These are phyloP conservation scores for Drosophila peninsularis DNA, from an alignment of 2,888 invertebrate genomes.

Conservation along the genomic window DNA sequence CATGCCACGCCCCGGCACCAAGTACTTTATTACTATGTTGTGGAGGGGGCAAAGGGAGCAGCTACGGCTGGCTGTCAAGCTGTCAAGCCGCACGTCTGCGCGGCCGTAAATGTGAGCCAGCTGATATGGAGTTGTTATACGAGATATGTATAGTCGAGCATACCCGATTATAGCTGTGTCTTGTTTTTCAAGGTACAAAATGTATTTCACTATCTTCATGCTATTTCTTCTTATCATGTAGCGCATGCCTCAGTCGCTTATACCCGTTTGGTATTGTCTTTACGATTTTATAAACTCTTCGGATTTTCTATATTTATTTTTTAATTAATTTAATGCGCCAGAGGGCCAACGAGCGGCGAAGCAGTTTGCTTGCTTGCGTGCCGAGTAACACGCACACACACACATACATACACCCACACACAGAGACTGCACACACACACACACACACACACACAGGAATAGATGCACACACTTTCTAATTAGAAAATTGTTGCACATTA, in stretches of 20 bases:
- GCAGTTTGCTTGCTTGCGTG: conserved; percentile 54
- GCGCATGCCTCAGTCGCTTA: not conserved
- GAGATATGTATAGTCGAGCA: not conserved
- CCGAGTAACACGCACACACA: conserved; percentile 36
- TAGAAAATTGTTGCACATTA: conserved; percentile 81
- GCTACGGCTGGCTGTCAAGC: not conserved
- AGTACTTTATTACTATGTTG: not conserved
- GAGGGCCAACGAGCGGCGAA: conserved; percentile 5
- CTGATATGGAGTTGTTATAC: not conserved
- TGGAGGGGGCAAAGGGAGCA: not conserved
- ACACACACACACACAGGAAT: conserved; percentile 14
- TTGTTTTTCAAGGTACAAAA: not conserved
- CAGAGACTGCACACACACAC: too few relatives aligned
- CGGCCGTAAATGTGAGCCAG: not conserved
- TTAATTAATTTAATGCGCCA: conserved; percentile 81
- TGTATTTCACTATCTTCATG: not conserved
- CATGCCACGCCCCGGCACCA: conserved; percentile 10
- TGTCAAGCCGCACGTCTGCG: not conserved
- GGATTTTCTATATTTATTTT: conserved; percentile 64
- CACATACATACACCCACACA: conserved; percentile 14
- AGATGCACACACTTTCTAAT: conserved; percentile 52
- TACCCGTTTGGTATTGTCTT: not conserved
- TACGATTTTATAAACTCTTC: conserved; percentile 64
- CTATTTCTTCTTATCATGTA: not conserved
- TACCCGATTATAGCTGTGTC: not conserved